These are phyloP conservation scores for Catotricha subobsoleta DNA, from an alignment of 2,888 invertebrate species.

Conservation along the genomic window DNA sequence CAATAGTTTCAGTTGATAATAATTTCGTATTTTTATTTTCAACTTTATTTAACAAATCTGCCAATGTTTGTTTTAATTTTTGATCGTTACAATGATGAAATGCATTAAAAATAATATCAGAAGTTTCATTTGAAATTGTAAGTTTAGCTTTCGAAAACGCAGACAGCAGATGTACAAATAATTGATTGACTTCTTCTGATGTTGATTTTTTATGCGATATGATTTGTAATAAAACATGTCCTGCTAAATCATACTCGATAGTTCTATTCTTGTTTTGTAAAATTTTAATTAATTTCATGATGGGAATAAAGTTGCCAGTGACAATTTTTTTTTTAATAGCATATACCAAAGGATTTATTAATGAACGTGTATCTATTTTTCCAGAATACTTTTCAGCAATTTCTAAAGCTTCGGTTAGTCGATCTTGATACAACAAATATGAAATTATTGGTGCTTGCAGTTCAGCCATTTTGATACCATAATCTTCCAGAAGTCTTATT, in stretches of 20 bases:
- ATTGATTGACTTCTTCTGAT: too few relatives aligned
- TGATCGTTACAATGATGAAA: too few relatives aligned
- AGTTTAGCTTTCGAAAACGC: too few relatives aligned
- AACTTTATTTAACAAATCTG: too few relatives aligned
- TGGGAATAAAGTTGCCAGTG: too few relatives aligned
- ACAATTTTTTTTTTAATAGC: slow-evolving; percentile 26
- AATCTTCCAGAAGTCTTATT: slow-evolving; percentile 18
- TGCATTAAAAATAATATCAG: too few relatives aligned
- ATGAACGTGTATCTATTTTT: slow-evolving; percentile 32
- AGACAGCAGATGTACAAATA: too few relatives aligned
- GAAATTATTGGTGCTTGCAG: slow-evolving; percentile 17
- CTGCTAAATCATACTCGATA: slow-evolving; percentile 36
- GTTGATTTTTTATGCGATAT: too few relatives aligned
- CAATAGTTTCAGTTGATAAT: slow-evolving; percentile 13
- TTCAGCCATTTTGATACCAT: slow-evolving; percentile 19
- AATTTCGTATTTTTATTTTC: slow-evolving; percentile 28
- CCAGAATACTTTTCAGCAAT: slow-evolving; percentile 25
- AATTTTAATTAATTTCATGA: slow-evolving; percentile 34
- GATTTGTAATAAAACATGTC: too few relatives aligned
- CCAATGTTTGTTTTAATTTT: too few relatives aligned
- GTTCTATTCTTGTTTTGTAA: slow-evolving; percentile 29
- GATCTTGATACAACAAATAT: slow-evolving; percentile 20
- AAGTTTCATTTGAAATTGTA: too few relatives aligned
- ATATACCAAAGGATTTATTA: slow-evolving; percentile 32
- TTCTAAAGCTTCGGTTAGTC: slow-evolving; percentile 16